Conservation (phyloP, 2,888 invertebrate genomes). For the Mantis religiosa region DNA sequence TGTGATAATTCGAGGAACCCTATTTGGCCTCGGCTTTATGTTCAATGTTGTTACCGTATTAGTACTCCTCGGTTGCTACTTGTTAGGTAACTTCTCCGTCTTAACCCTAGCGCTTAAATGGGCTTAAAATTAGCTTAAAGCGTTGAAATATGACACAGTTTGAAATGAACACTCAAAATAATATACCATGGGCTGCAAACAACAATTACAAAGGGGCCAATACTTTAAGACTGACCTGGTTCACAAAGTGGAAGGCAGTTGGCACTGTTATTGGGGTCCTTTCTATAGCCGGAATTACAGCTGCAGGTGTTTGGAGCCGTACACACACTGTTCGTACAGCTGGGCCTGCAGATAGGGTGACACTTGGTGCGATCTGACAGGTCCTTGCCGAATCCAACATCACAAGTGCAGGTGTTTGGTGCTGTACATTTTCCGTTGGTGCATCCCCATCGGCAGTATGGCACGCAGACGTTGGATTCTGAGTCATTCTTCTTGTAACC, state of each 20-base stretch:
- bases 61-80: too few relatives aligned
- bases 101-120: too few relatives aligned
- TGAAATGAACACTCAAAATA: too few relatives aligned
- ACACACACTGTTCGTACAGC: not conserved
- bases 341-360: not conserved
- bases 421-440: conserved; percentile 61
- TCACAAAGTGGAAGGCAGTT: not conserved
- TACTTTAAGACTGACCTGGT: not conserved
- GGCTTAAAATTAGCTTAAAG: too few relatives aligned
- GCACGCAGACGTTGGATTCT: conserved; percentile 46
- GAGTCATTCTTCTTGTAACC: not conserved
- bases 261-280: not conserved
- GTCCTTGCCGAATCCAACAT: conserved; percentile 50
- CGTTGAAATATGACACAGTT: too few relatives aligned
- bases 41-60: too few relatives aligned
- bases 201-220: too few relatives aligned
- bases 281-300: not conserved
- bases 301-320: not conserved
- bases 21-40: too few relatives aligned
- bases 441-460: conserved; percentile 65
- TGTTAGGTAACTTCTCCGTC: too few relatives aligned
- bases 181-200: too few relatives aligned
- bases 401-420: conserved; percentile 60
- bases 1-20: too few relatives aligned
- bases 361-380: not conserved